phyloP scores from a whole-genome alignment of 23 tunicate species.

The Ascidia mentula region DNA sequence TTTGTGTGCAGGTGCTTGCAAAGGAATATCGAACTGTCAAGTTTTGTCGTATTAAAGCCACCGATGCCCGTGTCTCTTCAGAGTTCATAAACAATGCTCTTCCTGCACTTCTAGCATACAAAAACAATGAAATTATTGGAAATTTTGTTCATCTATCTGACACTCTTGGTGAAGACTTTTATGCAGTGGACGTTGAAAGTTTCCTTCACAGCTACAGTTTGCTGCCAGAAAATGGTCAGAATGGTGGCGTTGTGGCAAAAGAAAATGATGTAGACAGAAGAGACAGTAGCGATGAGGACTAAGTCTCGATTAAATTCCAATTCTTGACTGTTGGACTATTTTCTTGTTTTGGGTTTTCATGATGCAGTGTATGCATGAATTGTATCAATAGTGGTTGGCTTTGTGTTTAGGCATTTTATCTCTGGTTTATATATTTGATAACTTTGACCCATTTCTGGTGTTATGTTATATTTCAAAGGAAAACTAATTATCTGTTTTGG shows the following conservation, averaged over 20 bases:
- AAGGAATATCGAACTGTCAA: conserved; percentile 60
- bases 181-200: conserved; percentile 66
- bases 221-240: conserved; percentile 30
- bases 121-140: conserved; percentile 66
- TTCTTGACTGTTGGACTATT: too few relatives aligned
- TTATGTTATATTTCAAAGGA: too few relatives aligned
- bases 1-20: conserved; percentile 47
- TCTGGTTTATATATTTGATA: too few relatives aligned
- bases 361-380: too few relatives aligned
- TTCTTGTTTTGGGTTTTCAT: too few relatives aligned
- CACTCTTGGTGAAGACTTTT: conserved; percentile 77
- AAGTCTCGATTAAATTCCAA: too few relatives aligned
- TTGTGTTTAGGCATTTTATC: too few relatives aligned
- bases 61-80: conserved; percentile 58
- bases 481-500: too few relatives aligned
- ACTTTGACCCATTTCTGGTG: too few relatives aligned
- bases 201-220: conserved; percentile 64
- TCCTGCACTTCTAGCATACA: conserved; percentile 85
- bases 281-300: not conserved
- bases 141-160: conserved; percentile 73
- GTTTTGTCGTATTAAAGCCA: conserved; percentile 70
- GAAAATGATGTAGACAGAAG: not conserved
- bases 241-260: not conserved
- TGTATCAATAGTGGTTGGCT: too few relatives aligned
- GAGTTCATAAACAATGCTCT: conserved; percentile 65